These are phyloP conservation scores for Agriopis aurantiaria DNA, from an alignment of 2,888 invertebrate species.

Conservation along the genomic window DNA sequence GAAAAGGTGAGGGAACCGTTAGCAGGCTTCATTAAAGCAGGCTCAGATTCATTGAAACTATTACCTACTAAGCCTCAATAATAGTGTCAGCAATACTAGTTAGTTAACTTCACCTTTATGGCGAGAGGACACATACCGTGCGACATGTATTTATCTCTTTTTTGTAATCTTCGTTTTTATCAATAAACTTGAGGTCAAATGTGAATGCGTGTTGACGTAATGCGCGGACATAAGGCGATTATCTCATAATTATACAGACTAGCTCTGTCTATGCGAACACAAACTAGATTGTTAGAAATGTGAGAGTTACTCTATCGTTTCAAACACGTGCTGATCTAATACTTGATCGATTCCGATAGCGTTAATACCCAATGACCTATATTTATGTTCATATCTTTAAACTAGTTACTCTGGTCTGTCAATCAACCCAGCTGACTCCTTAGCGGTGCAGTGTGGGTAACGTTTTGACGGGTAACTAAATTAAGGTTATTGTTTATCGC, in stretches of 20 bases:
- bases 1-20: conserved; percentile 77
- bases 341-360: conserved; percentile 30
- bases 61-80: conserved; percentile 7
- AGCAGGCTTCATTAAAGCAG: conserved; percentile 34
- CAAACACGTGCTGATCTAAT: conserved; percentile 37
- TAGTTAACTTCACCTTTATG: neutral
- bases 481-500: too few relatives aligned
- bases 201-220: conserved; percentile 28
- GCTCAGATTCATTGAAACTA: conserved; percentile 19
- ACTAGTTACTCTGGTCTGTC: neutral
- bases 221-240: conserved; percentile 24
- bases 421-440: neutral
- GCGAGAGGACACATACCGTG: neutral
- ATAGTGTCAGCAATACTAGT: conserved; percentile 6
- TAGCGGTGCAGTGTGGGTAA: neutral
- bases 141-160: neutral
- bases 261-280: conserved; percentile 12
- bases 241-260: conserved; percentile 22
- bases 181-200: conserved; percentile 24
- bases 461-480: neutral
- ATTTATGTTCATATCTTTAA: neutral
- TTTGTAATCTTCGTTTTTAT: conserved; percentile 8
- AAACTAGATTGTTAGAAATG: conserved; percentile 28
- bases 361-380: neutral
- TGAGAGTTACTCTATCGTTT: conserved; percentile 13